Evolutionary conservation across 2,797 vertebrate species (phyloP).

Genomic region (Sparidentex hasta): DNA sequence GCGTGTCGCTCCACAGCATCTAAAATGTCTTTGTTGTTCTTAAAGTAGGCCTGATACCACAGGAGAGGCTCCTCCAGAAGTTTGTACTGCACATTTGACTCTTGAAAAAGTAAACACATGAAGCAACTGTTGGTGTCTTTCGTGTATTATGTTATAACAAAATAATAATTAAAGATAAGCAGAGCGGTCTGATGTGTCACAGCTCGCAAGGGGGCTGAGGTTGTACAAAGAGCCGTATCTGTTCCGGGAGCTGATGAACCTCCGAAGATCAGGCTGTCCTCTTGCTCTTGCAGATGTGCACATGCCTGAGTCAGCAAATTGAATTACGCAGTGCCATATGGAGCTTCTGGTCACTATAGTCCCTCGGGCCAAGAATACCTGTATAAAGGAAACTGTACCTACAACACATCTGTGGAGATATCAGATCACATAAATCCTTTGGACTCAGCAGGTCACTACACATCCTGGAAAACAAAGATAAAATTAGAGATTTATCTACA

Average conservation of each 20-base stretch:
- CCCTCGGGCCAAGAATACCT: slow-evolving; percentile 3
- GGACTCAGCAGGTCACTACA: neutral
- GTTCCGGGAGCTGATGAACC: slow-evolving; percentile 12
- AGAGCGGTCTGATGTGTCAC: slow-evolving; percentile 4
- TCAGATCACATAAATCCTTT: neutral
- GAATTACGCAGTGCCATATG: slow-evolving; percentile 25
- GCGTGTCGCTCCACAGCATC: neutral
- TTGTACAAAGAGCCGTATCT: slow-evolving; percentile 14
- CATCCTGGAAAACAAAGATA: neutral
- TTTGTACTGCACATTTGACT: neutral
- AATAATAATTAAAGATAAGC: neutral
- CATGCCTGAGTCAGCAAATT: slow-evolving; percentile 32
- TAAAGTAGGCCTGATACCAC: neutral
- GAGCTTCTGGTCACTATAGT: slow-evolving; percentile 7
- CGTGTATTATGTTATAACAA: neutral
- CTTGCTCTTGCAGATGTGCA: slow-evolving; percentile 38
- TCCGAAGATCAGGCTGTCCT: slow-evolving; percentile 15
- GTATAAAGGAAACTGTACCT: neutral
- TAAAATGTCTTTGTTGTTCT: neutral
- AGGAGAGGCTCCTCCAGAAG: neutral
- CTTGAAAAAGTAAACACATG: neutral
- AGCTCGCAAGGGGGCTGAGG: neutral
- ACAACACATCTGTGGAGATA: slow-evolving; percentile 1
- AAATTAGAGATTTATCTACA: neutral
- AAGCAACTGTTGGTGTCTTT: neutral